Percentiles rank a stretch among this genome's conserved stretches.
These are phyloP conservation scores for Coelopa frigida DNA, from an alignment of 1,140 invertebrate genomes.

Conservation along the genomic window DNA sequence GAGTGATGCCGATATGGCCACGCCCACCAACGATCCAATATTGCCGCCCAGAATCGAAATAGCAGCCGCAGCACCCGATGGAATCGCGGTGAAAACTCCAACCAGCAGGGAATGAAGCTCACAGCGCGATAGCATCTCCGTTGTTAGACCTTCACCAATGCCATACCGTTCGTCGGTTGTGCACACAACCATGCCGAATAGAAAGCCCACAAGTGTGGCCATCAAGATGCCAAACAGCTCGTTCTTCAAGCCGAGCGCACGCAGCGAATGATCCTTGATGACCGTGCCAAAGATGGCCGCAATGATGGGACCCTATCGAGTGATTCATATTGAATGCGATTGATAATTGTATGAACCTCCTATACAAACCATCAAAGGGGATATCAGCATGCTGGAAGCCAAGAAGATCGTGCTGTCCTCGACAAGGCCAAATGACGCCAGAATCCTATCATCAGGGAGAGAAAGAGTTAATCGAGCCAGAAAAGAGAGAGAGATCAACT, in stretches of 20 bases:
- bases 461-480: background rate
- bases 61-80: conserved; percentile 69
- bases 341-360: too few relatives aligned
- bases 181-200: conserved; percentile 59
- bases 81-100: conserved; percentile 60
- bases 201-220: conserved; percentile 57
- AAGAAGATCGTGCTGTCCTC: conserved; percentile 69
- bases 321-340: conserved; percentile 47
- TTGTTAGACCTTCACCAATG: conserved; percentile 55
- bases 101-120: conserved; percentile 57
- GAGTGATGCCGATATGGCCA: conserved; percentile 72
- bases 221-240: conserved; percentile 59
- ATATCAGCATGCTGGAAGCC: conserved; percentile 72
- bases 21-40: conserved; percentile 67
- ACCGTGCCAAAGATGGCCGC: conserved; percentile 65
- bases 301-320: conserved; percentile 69
- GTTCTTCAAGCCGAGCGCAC: conserved; percentile 53
- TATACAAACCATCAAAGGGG: conserved; percentile 73
- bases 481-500: conserved; percentile 17
- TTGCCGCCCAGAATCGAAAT: conserved; percentile 64
- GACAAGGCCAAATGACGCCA: conserved; percentile 62
- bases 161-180: conserved; percentile 53
- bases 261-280: conserved; percentile 56
- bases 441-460: conserved; percentile 28
- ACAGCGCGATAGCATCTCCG: conserved; percentile 62